Evolutionary conservation across 2,113 vertebrate species (phyloP), one percentile per base, ranked within the genome.

Genomic region (Myrmophylax atrothorax): DNA sequence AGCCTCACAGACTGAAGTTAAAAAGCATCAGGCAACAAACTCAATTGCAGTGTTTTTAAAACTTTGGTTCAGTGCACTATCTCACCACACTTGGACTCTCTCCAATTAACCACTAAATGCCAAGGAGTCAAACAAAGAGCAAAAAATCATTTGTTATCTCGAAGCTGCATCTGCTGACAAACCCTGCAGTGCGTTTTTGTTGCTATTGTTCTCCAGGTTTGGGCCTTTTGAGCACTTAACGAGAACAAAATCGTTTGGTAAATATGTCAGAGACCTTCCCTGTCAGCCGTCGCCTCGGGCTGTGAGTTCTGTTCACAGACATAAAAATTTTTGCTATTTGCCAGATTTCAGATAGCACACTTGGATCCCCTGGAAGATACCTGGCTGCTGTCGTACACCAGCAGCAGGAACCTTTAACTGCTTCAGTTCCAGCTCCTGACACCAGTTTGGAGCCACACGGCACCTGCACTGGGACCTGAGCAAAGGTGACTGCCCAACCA

Each of bases 341-440:
- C 89, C 89, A 94, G 92, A 73, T 74, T 95, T 66, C 91, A 88
- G 92, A 85, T 3, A 93, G 84, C 78, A 84, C 72, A 84, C 44
- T 59, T 72, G 88, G 93, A 89, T 92, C 86, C 68, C 52, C 68
- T 74, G 74, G 76, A 49, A 92, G 87, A 87, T 95, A 95, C 94
- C 93, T 80, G 60, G 62, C 28, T 68, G 70, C 66, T 91, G 14
- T 5, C 9, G 73, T 23, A 28, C 69, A 8, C 40, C 73, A 56
- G 63, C 63, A 70, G 84, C 62, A 62, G 87, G 69, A 69, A 35
- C 5, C 44, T 76, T 95, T 97, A 96, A 96, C 96, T 42, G 38
- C 64, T 88, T 94, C 53, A 60, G 74, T 13, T 14, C 92, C 84
- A 26, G 77, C 62, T 9, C 18, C 56, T 8, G 35, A 18, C 28